Conservation (phyloP, 2,888 invertebrate genomes). For the Drosophila borealis region DNA sequence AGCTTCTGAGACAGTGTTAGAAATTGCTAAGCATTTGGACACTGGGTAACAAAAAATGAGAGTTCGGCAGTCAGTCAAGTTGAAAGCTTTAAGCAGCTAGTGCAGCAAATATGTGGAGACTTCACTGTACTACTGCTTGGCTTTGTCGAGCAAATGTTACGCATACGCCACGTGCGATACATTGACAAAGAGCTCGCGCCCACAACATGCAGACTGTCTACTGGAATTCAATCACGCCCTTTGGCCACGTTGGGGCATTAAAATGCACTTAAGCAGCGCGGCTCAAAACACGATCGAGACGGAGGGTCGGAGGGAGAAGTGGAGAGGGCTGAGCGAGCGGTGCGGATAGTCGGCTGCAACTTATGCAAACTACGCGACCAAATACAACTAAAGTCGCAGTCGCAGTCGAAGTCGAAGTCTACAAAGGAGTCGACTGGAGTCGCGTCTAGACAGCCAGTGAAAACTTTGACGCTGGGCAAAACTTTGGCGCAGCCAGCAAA, state of each 20-base stretch:
- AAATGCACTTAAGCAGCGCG: conserved; percentile 69
- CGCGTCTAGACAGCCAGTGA: conserved; percentile 68
- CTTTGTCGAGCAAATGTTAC: conserved; percentile 28
- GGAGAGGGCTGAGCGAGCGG: neutral
- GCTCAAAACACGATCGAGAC: neutral
- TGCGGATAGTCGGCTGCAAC: conserved; percentile 43
- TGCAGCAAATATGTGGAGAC: neutral
- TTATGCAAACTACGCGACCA: conserved; percentile 79
- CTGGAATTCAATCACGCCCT: conserved; percentile 52
- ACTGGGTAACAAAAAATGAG: no score
- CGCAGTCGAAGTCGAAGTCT: conserved; percentile 47
- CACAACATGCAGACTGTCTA: conserved; percentile 9
- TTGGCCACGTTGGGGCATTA: conserved; percentile 58
- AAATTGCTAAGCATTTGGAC: no score
- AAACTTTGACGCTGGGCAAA: conserved; percentile 69
- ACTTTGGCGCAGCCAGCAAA: conserved; percentile 38
- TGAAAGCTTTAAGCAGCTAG: neutral
- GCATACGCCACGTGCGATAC: conserved; percentile 57
- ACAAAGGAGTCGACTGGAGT: conserved; percentile 51
- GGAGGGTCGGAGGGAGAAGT: neutral
- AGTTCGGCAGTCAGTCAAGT: neutral
- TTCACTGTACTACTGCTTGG: neutral
- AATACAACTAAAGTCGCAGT: conserved; percentile 62
- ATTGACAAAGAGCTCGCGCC: conserved; percentile 24
- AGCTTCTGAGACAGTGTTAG: no score